phyloP scores from a whole-genome alignment of 2,797 vertebrate genomes.

The Erethizon dorsatum region DNA sequence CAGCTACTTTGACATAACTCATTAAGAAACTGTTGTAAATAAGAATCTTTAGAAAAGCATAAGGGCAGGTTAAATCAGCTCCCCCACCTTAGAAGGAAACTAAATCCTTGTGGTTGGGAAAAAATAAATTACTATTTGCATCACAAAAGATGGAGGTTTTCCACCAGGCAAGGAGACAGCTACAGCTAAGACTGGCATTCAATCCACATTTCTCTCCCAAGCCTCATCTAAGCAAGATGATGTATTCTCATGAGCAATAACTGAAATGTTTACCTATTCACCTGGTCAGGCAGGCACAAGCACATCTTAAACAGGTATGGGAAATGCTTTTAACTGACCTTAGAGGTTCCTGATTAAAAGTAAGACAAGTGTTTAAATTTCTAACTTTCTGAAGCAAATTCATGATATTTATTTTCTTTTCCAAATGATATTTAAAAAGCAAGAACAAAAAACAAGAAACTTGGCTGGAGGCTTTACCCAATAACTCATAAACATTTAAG shows the following conservation, averaged over 20 bases:
- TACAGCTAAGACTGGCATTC: slow-evolving; percentile 50
- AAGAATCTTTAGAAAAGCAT: slow-evolving; percentile 74
- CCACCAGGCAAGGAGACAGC: neutral
- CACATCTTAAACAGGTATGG: slow-evolving; percentile 50
- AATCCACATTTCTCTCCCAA: slow-evolving; percentile 67
- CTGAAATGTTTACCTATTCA: slow-evolving; percentile 69
- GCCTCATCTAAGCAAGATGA: slow-evolving; percentile 27
- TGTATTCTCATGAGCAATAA: slow-evolving; percentile 69
- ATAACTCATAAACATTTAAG: slow-evolving; percentile 68
- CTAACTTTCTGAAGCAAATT: slow-evolving; percentile 72
- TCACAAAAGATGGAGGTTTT: slow-evolving; percentile 75
- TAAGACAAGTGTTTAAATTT: slow-evolving; percentile 65
- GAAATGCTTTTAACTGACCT: slow-evolving; percentile 73
- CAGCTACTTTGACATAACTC: slow-evolving; percentile 80
- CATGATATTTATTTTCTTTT: too few relatives aligned
- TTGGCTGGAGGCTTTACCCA: slow-evolving; percentile 45
- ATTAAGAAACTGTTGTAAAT: slow-evolving; percentile 81
- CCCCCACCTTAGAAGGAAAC: slow-evolving; percentile 64
- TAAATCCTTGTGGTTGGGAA: slow-evolving; percentile 66
- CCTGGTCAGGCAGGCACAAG: slow-evolving; percentile 55
- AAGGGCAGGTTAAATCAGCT: slow-evolving; percentile 71
- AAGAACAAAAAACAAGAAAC: neutral
- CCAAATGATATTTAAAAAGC: slow-evolving; percentile 56
- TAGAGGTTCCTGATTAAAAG: slow-evolving; percentile 62
- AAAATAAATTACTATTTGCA: slow-evolving; percentile 77